Percentiles rank a stretch among this genome's conserved stretches.
These are phyloP conservation scores for Saguinus midas DNA, from an alignment of 2,113 vertebrate genomes.

Conservation along the genomic window DNA sequence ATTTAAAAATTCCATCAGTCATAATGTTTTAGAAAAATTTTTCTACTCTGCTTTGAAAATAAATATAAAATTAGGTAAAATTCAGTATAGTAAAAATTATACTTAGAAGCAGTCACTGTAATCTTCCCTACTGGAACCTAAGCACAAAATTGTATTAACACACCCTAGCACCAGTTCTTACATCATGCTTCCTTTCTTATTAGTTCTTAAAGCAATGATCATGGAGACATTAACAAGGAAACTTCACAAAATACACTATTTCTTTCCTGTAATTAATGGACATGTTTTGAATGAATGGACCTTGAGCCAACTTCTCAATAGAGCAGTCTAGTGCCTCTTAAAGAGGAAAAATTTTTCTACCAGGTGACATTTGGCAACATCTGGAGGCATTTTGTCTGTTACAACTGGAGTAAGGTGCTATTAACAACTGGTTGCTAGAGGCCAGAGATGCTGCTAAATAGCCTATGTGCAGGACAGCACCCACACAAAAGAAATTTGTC, in stretches of 20 bases:
- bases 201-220: background rate
- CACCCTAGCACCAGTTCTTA: fast-evolving
- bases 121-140: background rate
- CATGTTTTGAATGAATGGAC: background rate
- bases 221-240: background rate
- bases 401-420: background rate
- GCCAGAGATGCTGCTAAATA: background rate
- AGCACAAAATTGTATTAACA: background rate
- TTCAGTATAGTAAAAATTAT: background rate
- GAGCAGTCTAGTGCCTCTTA: background rate
- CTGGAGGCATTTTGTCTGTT: background rate
- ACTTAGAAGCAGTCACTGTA: background rate
- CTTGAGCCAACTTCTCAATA: background rate
- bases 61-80: background rate
- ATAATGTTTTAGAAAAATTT: background rate
- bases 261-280: background rate
- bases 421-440: background rate
- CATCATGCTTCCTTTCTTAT: background rate
- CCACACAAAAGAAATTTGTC: background rate
- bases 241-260: background rate
- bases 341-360: background rate
- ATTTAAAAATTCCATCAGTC: background rate
- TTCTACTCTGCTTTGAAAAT: background rate
- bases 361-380: background rate
- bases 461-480: background rate